phyloP scores from a whole-genome alignment of 1,140 invertebrate species.

The Penaeus indicus region DNA sequence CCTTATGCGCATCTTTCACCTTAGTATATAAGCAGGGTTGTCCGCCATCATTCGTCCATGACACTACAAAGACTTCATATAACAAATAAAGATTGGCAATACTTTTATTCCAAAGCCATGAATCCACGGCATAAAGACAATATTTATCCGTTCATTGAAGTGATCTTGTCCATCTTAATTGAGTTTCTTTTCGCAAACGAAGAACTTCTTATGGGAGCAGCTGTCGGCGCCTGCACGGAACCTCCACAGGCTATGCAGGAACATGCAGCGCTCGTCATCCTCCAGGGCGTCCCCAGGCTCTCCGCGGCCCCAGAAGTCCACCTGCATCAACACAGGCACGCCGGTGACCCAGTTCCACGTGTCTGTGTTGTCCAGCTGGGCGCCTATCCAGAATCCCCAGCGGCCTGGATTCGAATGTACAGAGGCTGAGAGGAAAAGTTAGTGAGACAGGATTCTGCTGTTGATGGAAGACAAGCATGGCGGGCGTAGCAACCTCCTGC shows the following conservation, averaged over 20 bases:
- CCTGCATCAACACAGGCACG: not conserved
- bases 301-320: constrained; percentile 39
- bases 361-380: not conserved
- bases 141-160: too few relatives aligned
- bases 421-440: constrained; percentile 31
- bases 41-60: too few relatives aligned
- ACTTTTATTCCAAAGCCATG: too few relatives aligned
- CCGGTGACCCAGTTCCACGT: constrained; percentile 35
- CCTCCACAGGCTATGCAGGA: constrained; percentile 32
- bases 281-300: constrained; percentile 26
- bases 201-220: constrained; percentile 9
- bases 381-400: constrained; percentile 41
- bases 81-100: too few relatives aligned
- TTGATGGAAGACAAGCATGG: not conserved
- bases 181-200: constrained; percentile 29
- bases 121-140: too few relatives aligned
- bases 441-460: not conserved
- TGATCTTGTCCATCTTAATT: not conserved
- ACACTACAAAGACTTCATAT: too few relatives aligned
- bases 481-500: too few relatives aligned
- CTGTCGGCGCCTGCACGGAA: constrained; percentile 33
- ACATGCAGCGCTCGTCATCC: constrained; percentile 22
- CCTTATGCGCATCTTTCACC: too few relatives aligned
- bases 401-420: constrained; percentile 36
- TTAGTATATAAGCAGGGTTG: too few relatives aligned